phyloP scores from a whole-genome alignment of 1,140 invertebrate genomes.

The Archivesica marissinica region DNA sequence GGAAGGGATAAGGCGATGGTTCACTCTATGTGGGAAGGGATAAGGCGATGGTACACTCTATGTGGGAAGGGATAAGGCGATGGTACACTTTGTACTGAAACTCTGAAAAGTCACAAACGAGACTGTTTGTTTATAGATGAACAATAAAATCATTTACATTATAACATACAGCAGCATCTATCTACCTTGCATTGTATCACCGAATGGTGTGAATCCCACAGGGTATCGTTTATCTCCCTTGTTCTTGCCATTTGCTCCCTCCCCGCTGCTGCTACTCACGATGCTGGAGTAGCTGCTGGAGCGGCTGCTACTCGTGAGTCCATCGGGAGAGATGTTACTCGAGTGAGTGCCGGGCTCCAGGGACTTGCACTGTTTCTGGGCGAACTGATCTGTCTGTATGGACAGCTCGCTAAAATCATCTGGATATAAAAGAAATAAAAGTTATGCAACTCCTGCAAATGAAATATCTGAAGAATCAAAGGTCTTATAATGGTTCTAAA shows the following conservation, averaged over 20 bases:
- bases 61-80: too few relatives aligned
- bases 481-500: too few relatives aligned
- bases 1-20: too few relatives aligned
- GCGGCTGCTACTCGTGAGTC: constrained; percentile 71
- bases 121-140: too few relatives aligned
- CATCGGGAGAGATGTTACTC: constrained; percentile 65
- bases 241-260: constrained; percentile 49
- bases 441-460: background rate
- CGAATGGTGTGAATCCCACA: constrained; percentile 68
- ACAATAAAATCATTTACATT: too few relatives aligned
- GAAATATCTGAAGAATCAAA: too few relatives aligned
- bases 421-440: constrained; percentile 53
- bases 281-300: constrained; percentile 81
- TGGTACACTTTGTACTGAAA: too few relatives aligned
- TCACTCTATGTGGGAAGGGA: too few relatives aligned
- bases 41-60: too few relatives aligned
- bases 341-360: constrained; percentile 49
- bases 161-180: too few relatives aligned
- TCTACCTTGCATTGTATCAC: constrained; percentile 36
- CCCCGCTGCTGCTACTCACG: constrained; percentile 75
- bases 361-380: constrained; percentile 72
- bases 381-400: constrained; percentile 81
- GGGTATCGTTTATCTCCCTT: constrained; percentile 64
- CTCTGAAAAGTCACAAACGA: too few relatives aligned
- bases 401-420: constrained; percentile 80